Percentiles rank a stretch among this genome's conserved stretches.
Evolutionary conservation across 2,113 vertebrate species (phyloP).

Genomic region (Thunnus thynnus): DNA sequence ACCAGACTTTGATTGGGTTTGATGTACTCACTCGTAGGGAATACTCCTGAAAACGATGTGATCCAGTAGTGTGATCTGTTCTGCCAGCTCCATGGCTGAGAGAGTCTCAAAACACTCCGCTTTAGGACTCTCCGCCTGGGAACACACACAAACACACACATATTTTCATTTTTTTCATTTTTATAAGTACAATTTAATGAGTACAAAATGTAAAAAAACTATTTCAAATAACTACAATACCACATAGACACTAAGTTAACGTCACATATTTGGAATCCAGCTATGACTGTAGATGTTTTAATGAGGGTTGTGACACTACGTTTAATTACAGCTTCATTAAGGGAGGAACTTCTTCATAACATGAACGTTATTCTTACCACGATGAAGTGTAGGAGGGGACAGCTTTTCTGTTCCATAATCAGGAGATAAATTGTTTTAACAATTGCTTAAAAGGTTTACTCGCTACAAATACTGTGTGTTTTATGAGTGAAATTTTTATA

Average conservation of each 20-base stretch:
- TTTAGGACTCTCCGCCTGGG: constrained; percentile 89
- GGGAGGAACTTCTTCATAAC: neutral
- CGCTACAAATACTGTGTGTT: neutral
- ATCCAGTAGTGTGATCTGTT: constrained; percentile 97
- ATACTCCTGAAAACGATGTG: constrained; percentile 96
- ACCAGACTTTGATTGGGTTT: too few relatives aligned
- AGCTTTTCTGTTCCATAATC: constrained; percentile 75
- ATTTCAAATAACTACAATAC: neutral
- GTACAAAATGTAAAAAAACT: neutral
- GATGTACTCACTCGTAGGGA: constrained; percentile 93
- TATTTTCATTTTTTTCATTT: too few relatives aligned
- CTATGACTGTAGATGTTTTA: neutral
- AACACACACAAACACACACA: neutral
- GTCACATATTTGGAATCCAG: neutral
- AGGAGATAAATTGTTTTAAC: constrained; percentile 45
- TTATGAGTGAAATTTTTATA: neutral
- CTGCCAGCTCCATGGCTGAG: constrained; percentile 96
- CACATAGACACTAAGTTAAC: neutral
- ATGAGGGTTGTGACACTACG: neutral
- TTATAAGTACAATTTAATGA: too few relatives aligned
- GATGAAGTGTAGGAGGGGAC: constrained; percentile 81
- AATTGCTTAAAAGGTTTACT: neutral
- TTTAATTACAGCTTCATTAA: neutral
- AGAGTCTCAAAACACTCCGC: constrained; percentile 93
- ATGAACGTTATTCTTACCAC: constrained; percentile 69